Evolutionary conservation across 2,888 invertebrate genomes (phyloP).

Genomic region (Oscheius sp.): DNA sequence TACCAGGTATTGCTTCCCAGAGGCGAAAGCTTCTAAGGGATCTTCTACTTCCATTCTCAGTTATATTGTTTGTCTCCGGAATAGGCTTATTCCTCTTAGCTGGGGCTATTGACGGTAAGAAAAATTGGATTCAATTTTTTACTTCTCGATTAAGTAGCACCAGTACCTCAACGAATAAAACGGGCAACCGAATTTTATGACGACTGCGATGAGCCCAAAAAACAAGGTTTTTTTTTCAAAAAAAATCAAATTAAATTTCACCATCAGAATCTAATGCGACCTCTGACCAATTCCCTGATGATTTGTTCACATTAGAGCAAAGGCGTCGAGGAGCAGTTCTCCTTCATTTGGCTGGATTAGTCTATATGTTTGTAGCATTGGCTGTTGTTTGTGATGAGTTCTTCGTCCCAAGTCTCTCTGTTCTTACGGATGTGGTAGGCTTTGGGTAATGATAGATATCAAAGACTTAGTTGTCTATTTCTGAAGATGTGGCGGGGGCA

Average conservation of each 20-base stretch:
- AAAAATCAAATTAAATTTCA: background rate
- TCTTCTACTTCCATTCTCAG: conserved; percentile 6
- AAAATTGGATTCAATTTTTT: background rate
- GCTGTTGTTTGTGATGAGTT: conserved; percentile 99
- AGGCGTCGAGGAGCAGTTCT: conserved; percentile 86
- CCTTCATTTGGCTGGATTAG: conserved; percentile 84
- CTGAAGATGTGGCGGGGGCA: conserved; percentile 96
- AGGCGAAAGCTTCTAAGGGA: background rate
- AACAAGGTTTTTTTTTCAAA: background rate
- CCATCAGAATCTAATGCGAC: conserved; percentile 5
- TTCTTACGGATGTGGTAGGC: conserved; percentile 85
- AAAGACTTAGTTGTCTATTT: conserved; percentile 79
- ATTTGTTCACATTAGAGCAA: conserved; percentile 86
- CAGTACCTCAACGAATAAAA: background rate
- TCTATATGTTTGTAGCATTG: conserved; percentile 97
- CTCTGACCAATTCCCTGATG: conserved; percentile 71
- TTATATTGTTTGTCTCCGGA: conserved; percentile 5
- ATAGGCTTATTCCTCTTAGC: conserved; percentile 7
- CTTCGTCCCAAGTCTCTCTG: conserved; percentile 95
- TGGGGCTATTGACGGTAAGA: conserved; percentile 2
- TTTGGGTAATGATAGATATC: background rate
- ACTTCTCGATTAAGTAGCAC: background rate
- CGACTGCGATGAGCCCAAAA: conserved; percentile 11
- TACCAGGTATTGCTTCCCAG: background rate
- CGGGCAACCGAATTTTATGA: conserved; percentile 18